A percentile compares a stretch with the other conserved stretches of the same genome.
Conservation (phyloP, 30 jellyfish, hydroid and myxozoan species). For the Catostylus mosaicus region DNA sequence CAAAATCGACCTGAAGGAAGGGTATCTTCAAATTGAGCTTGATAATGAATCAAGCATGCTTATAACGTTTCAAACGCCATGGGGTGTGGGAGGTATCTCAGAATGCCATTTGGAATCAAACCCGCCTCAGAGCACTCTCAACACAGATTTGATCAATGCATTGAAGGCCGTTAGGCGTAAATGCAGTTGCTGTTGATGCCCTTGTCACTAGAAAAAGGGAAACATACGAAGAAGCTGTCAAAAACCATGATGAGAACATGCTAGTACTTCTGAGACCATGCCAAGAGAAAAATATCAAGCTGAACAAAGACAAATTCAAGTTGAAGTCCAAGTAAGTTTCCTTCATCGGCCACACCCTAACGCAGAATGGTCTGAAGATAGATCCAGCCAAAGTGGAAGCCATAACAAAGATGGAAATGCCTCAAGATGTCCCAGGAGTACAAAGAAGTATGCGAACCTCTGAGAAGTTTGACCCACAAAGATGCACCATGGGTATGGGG, state of each 20-base stretch:
- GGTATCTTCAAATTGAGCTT: conserved; percentile 29
- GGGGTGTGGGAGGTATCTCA: conserved; percentile 1
- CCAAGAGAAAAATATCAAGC: conserved; percentile 10
- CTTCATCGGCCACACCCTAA: conserved; percentile 32
- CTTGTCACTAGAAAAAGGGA: neutral
- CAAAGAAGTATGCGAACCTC: conserved; percentile 7
- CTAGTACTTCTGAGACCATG: conserved; percentile 20
- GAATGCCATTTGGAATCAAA: neutral
- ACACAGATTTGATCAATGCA: conserved; percentile 23
- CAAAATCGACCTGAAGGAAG: conserved; percentile 39
- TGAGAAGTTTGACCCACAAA: conserved; percentile 4
- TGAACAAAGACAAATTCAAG: conserved; percentile 23
- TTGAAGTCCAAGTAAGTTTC: conserved; percentile 10
- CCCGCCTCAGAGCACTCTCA: conserved; percentile 1
- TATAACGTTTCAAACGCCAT: conserved; percentile 11
- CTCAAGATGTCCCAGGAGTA: neutral
- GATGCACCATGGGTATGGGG: conserved; percentile 6
- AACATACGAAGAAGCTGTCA: neutral
- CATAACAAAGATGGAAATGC: conserved; percentile 17
- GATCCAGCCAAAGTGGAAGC: conserved; percentile 7
- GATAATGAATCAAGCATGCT: conserved; percentile 13
- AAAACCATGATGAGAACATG: conserved; percentile 26
- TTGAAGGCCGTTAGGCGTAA: conserved; percentile 3
- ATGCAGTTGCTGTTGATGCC: conserved; percentile 44
- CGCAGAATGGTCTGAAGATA: conserved; percentile 14